These are phyloP conservation scores for Lasioglossum malachurum DNA, from an alignment of 2,888 invertebrate genomes.

Conservation along the genomic window DNA sequence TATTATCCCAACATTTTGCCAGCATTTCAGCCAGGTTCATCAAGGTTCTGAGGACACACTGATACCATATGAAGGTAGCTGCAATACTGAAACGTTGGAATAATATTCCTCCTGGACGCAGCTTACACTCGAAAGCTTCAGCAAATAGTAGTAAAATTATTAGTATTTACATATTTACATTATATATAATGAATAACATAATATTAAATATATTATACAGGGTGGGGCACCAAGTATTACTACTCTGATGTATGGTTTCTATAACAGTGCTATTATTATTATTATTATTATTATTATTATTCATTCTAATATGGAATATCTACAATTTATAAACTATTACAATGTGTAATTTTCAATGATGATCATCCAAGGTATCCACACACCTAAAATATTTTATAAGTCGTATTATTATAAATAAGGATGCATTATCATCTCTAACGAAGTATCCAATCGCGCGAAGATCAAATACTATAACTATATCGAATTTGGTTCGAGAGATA, in stretches of 20 bases:
- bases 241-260: too few species aligned
- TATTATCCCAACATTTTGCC: too few species aligned
- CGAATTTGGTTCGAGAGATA: slow-evolving; percentile 48
- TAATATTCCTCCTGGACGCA: neutral
- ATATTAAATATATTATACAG: neutral
- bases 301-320: neutral
- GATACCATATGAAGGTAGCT: neutral
- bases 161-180: neutral
- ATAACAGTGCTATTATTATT: neutral
- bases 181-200: neutral
- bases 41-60: neutral
- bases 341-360: neutral
- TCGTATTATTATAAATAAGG: neutral
- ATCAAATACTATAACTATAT: slow-evolving; percentile 48
- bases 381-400: neutral
- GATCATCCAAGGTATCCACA: neutral
- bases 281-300: neutral
- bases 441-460: neutral
- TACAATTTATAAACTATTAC: neutral
- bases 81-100: neutral
- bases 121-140: neutral
- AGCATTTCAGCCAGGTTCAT: too few species aligned
- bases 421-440: neutral
- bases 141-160: neutral
- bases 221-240: too few species aligned